Percentiles rank a stretch among this genome's conserved stretches.
Conservation (phyloP, 2,113 vertebrate species). For the Poeciliopsis occidentalis region DNA sequence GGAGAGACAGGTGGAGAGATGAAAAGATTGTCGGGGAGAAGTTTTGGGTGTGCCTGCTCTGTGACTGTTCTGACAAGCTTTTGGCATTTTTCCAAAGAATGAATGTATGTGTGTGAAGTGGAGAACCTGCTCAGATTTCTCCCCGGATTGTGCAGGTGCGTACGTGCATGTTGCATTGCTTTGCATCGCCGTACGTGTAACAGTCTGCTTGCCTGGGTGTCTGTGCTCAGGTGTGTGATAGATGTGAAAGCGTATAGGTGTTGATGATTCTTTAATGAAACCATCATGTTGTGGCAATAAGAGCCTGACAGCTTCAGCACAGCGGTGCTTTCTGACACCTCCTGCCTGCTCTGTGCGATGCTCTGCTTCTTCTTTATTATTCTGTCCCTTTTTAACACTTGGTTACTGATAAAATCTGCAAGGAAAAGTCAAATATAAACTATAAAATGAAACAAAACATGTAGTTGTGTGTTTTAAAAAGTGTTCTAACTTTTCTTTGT, state of each 20-base stretch:
- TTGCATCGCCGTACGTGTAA: not conserved
- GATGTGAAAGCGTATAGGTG: conserved; percentile 38
- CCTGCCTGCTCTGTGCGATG: not conserved
- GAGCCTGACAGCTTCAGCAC: conserved; percentile 24
- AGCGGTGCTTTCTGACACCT: conserved; percentile 12
- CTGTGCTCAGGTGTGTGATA: conserved; percentile 27
- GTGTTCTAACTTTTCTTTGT: conserved; percentile 38
- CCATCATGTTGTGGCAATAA: not conserved
- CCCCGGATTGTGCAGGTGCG: conserved; percentile 50
- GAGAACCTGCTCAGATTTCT: conserved; percentile 52
- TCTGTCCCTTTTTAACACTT: not conserved
- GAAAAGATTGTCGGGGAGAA: conserved; percentile 54
- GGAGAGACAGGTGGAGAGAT: conserved; percentile 68
- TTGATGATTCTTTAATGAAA: conserved; percentile 16
- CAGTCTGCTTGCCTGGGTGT: conserved; percentile 4
- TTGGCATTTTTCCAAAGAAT: conserved; percentile 70
- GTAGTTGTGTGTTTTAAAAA: not conserved
- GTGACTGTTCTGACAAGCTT: conserved; percentile 73
- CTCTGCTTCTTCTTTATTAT: not conserved
- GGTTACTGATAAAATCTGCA: not conserved
- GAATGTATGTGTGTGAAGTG: not conserved
- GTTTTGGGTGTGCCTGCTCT: conserved; percentile 50
- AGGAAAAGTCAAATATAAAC: conserved; percentile 1
- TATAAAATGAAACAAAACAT: not conserved
- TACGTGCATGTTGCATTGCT: conserved; percentile 21